Percentiles rank a stretch among this genome's conserved stretches.
Conservation (phyloP, 2,888 invertebrate species). For the Rhorus exstirpatorius region DNA sequence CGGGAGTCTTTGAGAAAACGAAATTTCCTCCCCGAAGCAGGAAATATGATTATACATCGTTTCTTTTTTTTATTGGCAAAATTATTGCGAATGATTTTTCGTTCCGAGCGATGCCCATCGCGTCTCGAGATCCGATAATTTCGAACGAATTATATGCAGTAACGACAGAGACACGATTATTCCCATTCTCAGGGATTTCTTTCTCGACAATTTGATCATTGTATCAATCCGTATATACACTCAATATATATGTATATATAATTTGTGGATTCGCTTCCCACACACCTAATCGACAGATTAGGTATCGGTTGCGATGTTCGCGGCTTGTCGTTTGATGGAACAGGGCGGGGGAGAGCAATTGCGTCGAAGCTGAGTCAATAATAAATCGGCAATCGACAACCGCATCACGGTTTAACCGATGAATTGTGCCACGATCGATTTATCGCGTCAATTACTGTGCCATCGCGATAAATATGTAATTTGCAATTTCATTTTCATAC, state of each 20-base stretch:
- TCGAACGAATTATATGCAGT: slow-evolving; percentile 4
- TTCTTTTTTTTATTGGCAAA: too few relatives aligned
- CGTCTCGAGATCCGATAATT: slow-evolving; percentile 24
- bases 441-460: slow-evolving; percentile 19
- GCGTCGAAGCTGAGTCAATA: slow-evolving; percentile 43
- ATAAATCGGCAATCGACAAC: not conserved
- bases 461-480: not conserved
- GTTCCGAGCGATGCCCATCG: not conserved
- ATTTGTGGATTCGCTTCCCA: slow-evolving; percentile 31
- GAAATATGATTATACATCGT: too few relatives aligned
- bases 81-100: not conserved
- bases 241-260: not conserved
- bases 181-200: slow-evolving; percentile 23
- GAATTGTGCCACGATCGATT: slow-evolving; percentile 54
- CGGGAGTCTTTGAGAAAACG: too few relatives aligned
- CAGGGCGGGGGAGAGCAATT: slow-evolving; percentile 20
- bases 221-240: not conserved
- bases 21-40: too few relatives aligned
- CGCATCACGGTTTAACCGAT: slow-evolving; percentile 19
- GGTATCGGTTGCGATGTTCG: slow-evolving; percentile 34
- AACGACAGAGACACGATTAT: slow-evolving; percentile 15
- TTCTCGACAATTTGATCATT: slow-evolving; percentile 23
- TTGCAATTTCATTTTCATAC: slow-evolving; percentile 11
- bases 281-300: slow-evolving; percentile 57
- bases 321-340: slow-evolving; percentile 31